Base-by-base conservation (phyloP, 2,113 vertebrate genomes). In the Rhea pennata region DNA sequence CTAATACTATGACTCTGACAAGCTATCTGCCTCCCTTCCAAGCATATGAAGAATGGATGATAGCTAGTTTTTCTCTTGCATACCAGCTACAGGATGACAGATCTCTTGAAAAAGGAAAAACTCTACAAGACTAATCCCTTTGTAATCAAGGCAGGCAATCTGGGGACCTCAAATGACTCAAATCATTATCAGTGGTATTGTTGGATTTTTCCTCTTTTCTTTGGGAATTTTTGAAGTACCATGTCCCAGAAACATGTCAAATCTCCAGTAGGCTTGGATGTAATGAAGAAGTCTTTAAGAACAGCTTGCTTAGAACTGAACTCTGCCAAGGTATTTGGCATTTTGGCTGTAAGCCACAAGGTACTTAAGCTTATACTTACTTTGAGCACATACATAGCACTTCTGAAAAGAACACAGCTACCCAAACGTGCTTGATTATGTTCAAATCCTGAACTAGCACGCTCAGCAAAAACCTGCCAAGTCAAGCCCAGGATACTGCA, bases 401-500 rank as follows among this genome's bases (percentile, higher is more conserved):
- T 87, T 77, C 79, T 86, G 85, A 54, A 83, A 88, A 76, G 87
- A 83, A 64, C 66, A 48, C 33, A 1, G 72, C 64, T 90, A 84
- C 69, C 29, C 71, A 87, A 77, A 64, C 24, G 40, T 12, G 31
- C 62, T 26, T 27, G 72, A 54, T 79, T 65, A 87, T 0, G 10
- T 84, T 71, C 66, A 91, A 69, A 76, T 20, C 17, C 74, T 46
- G 78, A 92, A 85, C 36, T 2, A 76, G 61, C 89, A 85, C 0
- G 4, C 77, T 79, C 84, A 27, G 56, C 87, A 90, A 50, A 73
- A 95, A 91, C 89, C 39, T 85, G 93, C 87, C 59, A 94, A 73
- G 58, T 87, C 92, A 90, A 94, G 95, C 73, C 62, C 75, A 48
- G 48, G 88, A 76, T 7, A 58, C 90, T 82, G 79, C 77, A 88